Conservation (phyloP, 1,140 invertebrate genomes). For the Periplaneta americana region DNA sequence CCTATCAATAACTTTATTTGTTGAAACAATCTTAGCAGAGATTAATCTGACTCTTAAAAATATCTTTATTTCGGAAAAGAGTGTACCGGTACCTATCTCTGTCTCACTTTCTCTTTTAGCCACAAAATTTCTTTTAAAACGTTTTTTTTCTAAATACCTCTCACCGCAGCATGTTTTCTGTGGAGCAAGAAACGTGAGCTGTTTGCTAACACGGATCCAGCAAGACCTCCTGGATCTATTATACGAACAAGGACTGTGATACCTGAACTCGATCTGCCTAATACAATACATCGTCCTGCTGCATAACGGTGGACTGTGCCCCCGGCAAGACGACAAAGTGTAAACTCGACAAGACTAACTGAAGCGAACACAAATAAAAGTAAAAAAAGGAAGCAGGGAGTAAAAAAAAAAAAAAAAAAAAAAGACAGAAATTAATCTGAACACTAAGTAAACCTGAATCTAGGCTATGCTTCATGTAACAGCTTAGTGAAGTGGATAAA, state of each 20-base stretch:
- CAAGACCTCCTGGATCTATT: background rate
- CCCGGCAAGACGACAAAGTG: background rate
- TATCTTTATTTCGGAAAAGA: background rate
- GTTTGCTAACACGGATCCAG: background rate
- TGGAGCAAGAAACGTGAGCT: background rate
- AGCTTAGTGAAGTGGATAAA: background rate
- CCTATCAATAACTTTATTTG: too few species aligned
- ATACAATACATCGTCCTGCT: background rate
- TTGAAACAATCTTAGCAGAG: too few species aligned
- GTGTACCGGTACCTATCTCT: too few species aligned
- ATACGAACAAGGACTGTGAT: background rate
- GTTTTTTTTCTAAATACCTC: background rate
- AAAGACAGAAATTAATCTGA: background rate
- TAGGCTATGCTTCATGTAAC: background rate
- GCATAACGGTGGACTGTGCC: background rate
- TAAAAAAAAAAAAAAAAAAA: background rate
- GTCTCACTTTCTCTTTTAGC: background rate
- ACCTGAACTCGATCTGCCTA: background rate
- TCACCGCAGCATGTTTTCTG: constrained; percentile 7
- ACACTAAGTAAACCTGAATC: background rate
- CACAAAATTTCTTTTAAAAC: background rate
- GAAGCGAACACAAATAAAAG: background rate
- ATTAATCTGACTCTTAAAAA: too few species aligned
- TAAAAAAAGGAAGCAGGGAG: too few species aligned
- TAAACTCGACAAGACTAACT: background rate